These are phyloP conservation scores for Tetramorium alpestre DNA, from an alignment of 1,140 invertebrate genomes.

Conservation along the genomic window DNA sequence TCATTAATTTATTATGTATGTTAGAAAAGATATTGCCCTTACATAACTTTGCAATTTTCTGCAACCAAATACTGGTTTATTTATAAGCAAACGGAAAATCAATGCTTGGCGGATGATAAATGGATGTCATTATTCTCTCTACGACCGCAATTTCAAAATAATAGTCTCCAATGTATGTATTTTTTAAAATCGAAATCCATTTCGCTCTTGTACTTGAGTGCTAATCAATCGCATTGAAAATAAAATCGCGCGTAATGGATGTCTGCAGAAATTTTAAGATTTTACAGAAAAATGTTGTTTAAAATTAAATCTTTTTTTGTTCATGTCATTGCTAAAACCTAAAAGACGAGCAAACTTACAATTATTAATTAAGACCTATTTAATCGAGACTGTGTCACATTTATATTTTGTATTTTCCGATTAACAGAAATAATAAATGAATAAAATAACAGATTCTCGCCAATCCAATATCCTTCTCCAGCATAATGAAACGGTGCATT, in stretches of 20 bases:
- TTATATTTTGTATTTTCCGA: not conserved
- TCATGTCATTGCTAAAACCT: not conserved
- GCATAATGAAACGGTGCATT: not conserved
- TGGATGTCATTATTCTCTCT: not conserved
- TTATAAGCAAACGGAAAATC: not conserved
- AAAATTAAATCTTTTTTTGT: not conserved
- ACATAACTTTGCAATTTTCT: not conserved
- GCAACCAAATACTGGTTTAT: not conserved
- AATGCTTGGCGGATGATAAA: conserved; percentile 2
- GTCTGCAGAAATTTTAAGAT: not conserved
- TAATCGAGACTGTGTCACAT: not conserved
- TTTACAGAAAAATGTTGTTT: not conserved
- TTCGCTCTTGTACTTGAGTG: not conserved
- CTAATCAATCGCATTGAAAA: conserved; percentile 7
- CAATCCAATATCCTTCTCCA: not conserved
- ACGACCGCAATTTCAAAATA: not conserved
- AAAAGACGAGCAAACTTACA: not conserved
- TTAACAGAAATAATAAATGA: not conserved
- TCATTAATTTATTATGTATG: not conserved
- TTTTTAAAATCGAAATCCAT: conserved; percentile 20
- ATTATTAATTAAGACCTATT: not conserved
- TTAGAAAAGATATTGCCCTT: not conserved
- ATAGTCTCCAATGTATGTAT: not conserved
- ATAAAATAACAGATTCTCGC: not conserved
- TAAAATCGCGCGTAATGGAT: not conserved